phyloP scores from a whole-genome alignment of 2,888 invertebrate genomes.

The Neoitamus cyanurus region DNA sequence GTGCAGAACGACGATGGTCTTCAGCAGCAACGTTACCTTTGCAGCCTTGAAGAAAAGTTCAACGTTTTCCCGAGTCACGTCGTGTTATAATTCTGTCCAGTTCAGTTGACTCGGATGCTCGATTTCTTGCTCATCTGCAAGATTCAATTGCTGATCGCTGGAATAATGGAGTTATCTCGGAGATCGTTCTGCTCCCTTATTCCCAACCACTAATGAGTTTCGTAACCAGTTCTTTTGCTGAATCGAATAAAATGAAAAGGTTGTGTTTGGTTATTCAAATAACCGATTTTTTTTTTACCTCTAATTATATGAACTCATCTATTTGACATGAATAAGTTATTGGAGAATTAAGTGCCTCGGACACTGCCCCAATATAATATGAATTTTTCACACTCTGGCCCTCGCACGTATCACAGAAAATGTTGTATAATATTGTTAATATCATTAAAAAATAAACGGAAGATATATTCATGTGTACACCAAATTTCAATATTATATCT shows the following conservation, averaged over 20 bases:
- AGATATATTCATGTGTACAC: too few relatives aligned
- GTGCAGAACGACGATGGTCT: background rate
- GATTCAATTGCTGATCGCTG: background rate
- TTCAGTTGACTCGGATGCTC: conserved; percentile 1
- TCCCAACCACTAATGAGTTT: background rate
- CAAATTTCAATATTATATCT: too few relatives aligned
- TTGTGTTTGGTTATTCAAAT: too few relatives aligned
- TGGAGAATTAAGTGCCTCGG: too few relatives aligned
- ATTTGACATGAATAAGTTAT: too few relatives aligned
- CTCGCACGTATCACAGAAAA: too few relatives aligned
- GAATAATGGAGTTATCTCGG: background rate
- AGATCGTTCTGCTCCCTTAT: background rate
- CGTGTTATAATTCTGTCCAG: conserved; percentile 18
- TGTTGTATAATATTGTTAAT: too few relatives aligned
- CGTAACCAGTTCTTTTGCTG: background rate
- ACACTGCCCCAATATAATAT: too few relatives aligned
- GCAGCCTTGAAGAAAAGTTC: conserved; percentile 51
- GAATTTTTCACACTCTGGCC: too few relatives aligned
- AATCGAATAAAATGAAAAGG: background rate
- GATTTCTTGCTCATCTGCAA: background rate
- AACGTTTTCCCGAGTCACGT: conserved; percentile 49
- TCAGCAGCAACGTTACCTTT: background rate
- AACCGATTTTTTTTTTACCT: too few relatives aligned
- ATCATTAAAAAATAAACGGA: too few relatives aligned
- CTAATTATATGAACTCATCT: too few relatives aligned